Percentiles rank a stretch among this genome's conserved stretches.
These are phyloP conservation scores for Anabacerthia variegaticeps DNA, from an alignment of 2,797 vertebrate genomes.

Conservation along the genomic window DNA sequence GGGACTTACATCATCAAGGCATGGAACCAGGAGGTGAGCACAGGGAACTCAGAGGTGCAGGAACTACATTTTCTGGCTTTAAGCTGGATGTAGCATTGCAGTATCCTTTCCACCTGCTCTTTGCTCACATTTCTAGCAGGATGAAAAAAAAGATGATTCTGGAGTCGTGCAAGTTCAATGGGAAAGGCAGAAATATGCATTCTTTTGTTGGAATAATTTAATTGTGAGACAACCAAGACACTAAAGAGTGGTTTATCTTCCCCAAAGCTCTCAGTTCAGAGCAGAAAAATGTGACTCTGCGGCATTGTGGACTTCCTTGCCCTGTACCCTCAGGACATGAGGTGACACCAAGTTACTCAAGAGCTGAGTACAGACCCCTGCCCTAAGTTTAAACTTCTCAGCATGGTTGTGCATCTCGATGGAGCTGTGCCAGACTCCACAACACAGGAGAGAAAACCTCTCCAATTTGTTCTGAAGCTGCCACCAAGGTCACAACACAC, in stretches of 20 bases:
- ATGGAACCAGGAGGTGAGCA: background rate
- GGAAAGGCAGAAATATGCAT: background rate
- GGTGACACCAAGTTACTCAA: background rate
- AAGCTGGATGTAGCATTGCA: background rate
- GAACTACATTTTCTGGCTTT: background rate
- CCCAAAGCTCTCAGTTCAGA: background rate
- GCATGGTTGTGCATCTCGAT: accelerated
- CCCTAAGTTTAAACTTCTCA: background rate
- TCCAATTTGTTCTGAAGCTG: background rate
- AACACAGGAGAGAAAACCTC: background rate
- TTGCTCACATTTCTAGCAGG: background rate
- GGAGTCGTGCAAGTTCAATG: background rate
- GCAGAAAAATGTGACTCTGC: too few species aligned
- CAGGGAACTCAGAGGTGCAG: background rate
- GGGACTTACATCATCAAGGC: background rate
- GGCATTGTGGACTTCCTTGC: background rate
- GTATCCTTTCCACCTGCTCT: background rate
- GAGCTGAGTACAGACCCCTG: background rate
- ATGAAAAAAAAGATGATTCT: background rate
- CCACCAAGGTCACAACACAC: background rate
- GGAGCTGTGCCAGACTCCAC: background rate
- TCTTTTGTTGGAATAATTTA: background rate
- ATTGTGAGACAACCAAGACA: background rate
- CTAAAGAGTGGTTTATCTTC: background rate
- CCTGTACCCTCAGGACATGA: background rate